Base-by-base conservation (phyloP, 2,113 vertebrate species). In the Micromys minutus region DNA sequence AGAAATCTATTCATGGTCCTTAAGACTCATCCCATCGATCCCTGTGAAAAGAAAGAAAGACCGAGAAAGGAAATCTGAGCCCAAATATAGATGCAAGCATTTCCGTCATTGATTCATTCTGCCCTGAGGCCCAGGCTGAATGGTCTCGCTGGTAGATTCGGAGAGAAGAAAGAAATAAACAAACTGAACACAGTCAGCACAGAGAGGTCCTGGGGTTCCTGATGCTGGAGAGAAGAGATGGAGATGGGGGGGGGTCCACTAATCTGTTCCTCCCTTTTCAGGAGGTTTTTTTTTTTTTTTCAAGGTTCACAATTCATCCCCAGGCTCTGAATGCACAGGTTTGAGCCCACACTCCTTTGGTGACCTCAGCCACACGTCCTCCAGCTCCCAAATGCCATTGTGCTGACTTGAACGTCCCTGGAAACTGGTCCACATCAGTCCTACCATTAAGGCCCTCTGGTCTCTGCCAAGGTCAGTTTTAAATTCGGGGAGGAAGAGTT, bases 101-200 rank as follows among this genome's bases (percentile, higher is more conserved):
- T 77, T 67, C 50, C 83, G 50, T 31, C 55, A 87, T 72, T 72
- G 83, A 69, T 89, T 76, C 76, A 5, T 65, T 90, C 55, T 81
- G 34, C 65, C 1, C 31, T 34, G 59, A 47, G 34, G 21, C 15
- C 36, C 52, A 13, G 45, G 55, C 36, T 1, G 1, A 91, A 52
- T 52, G 2, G 6, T 74, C 85, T 93, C 50, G 0, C 8, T 71
- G 57, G 77, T 39, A 17, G n/a, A 19, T 24, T 65, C 71, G 34
- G 71, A 77, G 72, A 86, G n/a, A 52, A 83, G 75, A 89, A 95
- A 92, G 50, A 94, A 86, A 93, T 4, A 52, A 89, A 74, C 8
- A 83, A 63, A 90, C 8, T 45, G 45, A 75, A 85, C 67, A 63
- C 26, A 26, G 16, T 63, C 45, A 74, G 36, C 65, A 59, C n/a